Evolutionary conservation across 2,888 invertebrate species (phyloP).

Genomic region (Amblyjoppa fuscipennis): DNA sequence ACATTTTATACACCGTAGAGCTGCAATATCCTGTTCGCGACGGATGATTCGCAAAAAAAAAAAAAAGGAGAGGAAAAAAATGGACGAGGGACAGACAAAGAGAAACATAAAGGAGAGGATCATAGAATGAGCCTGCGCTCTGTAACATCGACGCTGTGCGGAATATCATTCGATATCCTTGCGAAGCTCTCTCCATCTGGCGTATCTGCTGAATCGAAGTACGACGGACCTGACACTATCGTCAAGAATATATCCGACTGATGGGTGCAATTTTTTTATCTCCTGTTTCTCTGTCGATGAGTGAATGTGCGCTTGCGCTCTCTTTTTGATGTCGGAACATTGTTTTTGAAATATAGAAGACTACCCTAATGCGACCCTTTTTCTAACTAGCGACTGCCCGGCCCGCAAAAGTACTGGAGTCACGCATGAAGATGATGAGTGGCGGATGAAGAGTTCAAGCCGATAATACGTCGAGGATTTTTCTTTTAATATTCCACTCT

Average conservation of each 20-base stretch:
- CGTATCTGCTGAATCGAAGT: background rate
- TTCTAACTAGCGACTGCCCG: too few species aligned
- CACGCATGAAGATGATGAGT: too few species aligned
- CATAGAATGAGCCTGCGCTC: constrained; percentile 1
- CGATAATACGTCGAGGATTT: background rate
- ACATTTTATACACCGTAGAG: constrained; percentile 38
- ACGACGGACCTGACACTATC: background rate
- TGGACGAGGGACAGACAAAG: constrained; percentile 17
- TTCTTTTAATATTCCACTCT: background rate
- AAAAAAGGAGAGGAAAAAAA: constrained; percentile 18
- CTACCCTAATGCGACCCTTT: too few species aligned
- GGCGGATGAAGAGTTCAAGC: too few species aligned
- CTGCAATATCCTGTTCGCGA: constrained; percentile 51
- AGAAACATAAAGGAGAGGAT: constrained; percentile 23
- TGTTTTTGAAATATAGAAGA: background rate
- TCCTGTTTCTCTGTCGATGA: background rate
- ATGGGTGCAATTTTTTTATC: background rate
- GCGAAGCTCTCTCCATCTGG: background rate
- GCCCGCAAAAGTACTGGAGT: too few species aligned
- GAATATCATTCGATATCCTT: constrained; percentile 23
- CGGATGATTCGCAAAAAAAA: constrained; percentile 53
- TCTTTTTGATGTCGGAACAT: background rate
- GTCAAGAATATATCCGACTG: background rate
- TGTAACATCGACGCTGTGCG: background rate
- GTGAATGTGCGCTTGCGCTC: background rate